Evolutionary conservation across 2,797 vertebrate species (phyloP), one percentile per base, ranked within the genome.

Genomic region (Spea hammondii): DNA sequence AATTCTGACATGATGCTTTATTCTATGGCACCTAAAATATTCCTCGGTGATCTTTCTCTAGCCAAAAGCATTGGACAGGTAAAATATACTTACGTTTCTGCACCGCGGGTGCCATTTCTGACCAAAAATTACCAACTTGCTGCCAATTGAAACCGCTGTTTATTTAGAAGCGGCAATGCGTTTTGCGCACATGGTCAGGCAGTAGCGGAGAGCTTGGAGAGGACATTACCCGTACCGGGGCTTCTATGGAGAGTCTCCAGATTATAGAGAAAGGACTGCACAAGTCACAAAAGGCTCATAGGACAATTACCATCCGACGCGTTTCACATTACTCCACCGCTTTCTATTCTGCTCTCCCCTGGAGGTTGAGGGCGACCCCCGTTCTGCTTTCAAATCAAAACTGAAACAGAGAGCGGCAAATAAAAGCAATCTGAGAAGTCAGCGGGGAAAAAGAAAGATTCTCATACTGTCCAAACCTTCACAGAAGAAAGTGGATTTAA

Each of bases 111-210:
- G 4, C 32, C 13, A 71, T 64, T 51, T 73, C 49, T 70, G 60
- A 71, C 67, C 72, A 60, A 72, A 72, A 47, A 54, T 44, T 47
- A n/a, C 60, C 68, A 72, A 65, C 9, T 13, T 55, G 54, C 45
- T n/a, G 50, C 59, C 55, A 46, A 78, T 60, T 72, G 72, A 54
- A 68, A 48, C 13, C 48, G 44, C 65, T 78, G 62, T 71, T 55
- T 71, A 78, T 72, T 71, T 65, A 65, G 55, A 66, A 65, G 14
- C 50, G 0, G 46, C 55, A 50, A 47, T 65, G 17, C 62, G 7
- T 50, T 70, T 54, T 50, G 4, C 14, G 17, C n/a, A 48, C 9
- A 8, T 59, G 5, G 48, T 45, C 13, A 17, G 62, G 51, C 8
- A 9, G 48, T 45, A 60, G 67, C 64, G n/a, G 48, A 68, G 54